Evolutionary conservation across 2,797 vertebrate species (phyloP), one percentile per base, ranked within the genome.

Genomic region (Cheracebus regulus): DNA sequence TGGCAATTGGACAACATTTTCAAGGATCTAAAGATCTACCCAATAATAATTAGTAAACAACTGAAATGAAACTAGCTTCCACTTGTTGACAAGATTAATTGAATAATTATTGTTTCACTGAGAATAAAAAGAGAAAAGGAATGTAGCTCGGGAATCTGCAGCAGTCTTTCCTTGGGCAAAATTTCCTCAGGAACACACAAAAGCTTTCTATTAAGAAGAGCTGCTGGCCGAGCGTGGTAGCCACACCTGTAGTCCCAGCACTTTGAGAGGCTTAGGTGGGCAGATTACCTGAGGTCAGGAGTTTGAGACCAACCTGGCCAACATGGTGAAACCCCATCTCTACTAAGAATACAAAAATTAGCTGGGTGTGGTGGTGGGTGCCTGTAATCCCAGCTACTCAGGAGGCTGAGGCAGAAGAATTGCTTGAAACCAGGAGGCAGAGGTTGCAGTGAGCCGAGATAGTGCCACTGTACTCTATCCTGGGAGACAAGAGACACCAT

Each of bases 1-100:
- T 98, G 12, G 87, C 91, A 98, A 98, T 98, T 98, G 98, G 98
- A 98, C 93, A 96, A 96, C 90, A 57, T 98, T 98, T 98, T 97
- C 98, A 98, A 98, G 97, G 97, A 98, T 7, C 3, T 85, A 96
- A 97, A 98, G 97, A 97, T 98, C 98, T 98, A 98, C 96, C 96
- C 87, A 97, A 98, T 94, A 95, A 98, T 98, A 97, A 98, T 98
- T 98, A 98, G 94, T 96, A 97, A 98, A 98, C 94, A 97, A 83
- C 96, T 98, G 90, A 98, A 98, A 98, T 97, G 93, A 98, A 98
- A 98, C 95, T 96, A 97, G 97, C 82, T 61, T 96, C 93, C 93
- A 96, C 81, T 73, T 96, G 94, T 55, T 98, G 97, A 93, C 58
- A 20, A 97, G 98, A 97, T 98, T 98, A 98, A 98, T 95, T 96